These are phyloP conservation scores for Tillus elongatus DNA, from an alignment of 2,888 invertebrate species.

Conservation along the genomic window DNA sequence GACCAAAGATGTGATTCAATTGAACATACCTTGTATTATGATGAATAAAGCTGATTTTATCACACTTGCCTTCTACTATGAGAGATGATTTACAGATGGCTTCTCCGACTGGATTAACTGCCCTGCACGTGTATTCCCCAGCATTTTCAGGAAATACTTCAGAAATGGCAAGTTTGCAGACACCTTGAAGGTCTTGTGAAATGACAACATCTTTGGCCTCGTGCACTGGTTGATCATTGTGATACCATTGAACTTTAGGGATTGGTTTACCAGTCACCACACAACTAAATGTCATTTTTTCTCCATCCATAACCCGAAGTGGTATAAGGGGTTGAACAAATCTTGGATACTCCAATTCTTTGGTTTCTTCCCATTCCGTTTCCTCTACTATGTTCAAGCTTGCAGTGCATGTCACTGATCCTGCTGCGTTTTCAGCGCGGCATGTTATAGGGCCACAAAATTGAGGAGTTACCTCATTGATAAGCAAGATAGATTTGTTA, in stretches of 20 bases:
- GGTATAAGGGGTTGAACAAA: constrained; percentile 67
- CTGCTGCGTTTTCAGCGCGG: constrained; percentile 81
- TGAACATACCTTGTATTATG: too few species aligned
- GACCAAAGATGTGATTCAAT: too few species aligned
- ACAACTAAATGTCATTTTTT: constrained; percentile 67
- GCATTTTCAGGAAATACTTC: constrained; percentile 89
- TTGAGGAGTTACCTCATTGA: constrained; percentile 61
- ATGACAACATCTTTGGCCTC: constrained; percentile 71
- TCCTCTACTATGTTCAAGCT: constrained; percentile 55
- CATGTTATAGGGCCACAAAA: constrained; percentile 73
- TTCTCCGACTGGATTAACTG: constrained; percentile 74
- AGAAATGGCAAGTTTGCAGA: constrained; percentile 68
- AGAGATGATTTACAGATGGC: constrained; percentile 67
- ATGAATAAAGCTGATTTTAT: too few species aligned
- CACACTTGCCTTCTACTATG: constrained; percentile 69
- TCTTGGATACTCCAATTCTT: constrained; percentile 60
- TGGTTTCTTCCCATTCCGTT: constrained; percentile 48
- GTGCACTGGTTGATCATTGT: constrained; percentile 58
- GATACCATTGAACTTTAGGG: constrained; percentile 74
- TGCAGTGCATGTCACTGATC: constrained; percentile 80
- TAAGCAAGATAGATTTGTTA: constrained; percentile 70
- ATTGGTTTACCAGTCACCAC: constrained; percentile 67
- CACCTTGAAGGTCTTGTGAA: constrained; percentile 66
- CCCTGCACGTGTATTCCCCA: constrained; percentile 76
- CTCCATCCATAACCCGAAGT: constrained; percentile 80